These are phyloP conservation scores for Heliconius charithonia DNA, from an alignment of 2,888 invertebrate species.

Conservation along the genomic window DNA sequence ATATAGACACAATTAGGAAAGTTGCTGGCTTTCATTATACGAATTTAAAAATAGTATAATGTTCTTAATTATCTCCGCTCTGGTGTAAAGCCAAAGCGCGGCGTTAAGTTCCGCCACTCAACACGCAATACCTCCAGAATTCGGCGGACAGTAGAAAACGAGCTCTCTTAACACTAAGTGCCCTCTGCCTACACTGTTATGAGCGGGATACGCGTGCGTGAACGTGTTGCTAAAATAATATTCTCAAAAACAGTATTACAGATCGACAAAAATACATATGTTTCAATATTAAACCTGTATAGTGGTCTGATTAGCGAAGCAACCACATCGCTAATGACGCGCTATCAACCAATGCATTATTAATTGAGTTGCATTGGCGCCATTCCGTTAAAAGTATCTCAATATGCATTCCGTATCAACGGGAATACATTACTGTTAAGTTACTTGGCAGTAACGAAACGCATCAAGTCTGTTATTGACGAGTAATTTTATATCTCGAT, in stretches of 20 bases:
- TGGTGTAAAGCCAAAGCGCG: too few relatives aligned
- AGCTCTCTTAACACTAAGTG: too few relatives aligned
- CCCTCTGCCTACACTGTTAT: too few relatives aligned
- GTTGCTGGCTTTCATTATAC: background rate
- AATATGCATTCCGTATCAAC: conserved; percentile 38
- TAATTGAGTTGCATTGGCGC: conserved; percentile 45
- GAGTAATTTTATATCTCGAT: conserved; percentile 32
- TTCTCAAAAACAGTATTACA: too few relatives aligned
- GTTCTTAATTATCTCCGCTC: background rate
- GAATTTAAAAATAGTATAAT: background rate
- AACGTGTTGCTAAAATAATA: too few relatives aligned
- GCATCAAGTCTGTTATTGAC: conserved; percentile 37
- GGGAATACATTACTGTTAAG: conserved; percentile 42
- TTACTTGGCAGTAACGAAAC: conserved; percentile 39
- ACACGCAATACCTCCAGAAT: too few relatives aligned
- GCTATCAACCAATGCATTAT: conserved; percentile 47
- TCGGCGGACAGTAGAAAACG: too few relatives aligned
- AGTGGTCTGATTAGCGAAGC: conserved; percentile 27
- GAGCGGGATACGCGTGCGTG: too few relatives aligned
- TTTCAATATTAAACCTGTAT: conserved; percentile 13
- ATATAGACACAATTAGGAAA: background rate
- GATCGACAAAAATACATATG: conserved; percentile 15
- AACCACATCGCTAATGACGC: conserved; percentile 37
- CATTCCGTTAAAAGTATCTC: conserved; percentile 38
- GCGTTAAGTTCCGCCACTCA: too few relatives aligned